phyloP scores from a whole-genome alignment of 2,797 vertebrate species.

The Alcedo atthis region DNA sequence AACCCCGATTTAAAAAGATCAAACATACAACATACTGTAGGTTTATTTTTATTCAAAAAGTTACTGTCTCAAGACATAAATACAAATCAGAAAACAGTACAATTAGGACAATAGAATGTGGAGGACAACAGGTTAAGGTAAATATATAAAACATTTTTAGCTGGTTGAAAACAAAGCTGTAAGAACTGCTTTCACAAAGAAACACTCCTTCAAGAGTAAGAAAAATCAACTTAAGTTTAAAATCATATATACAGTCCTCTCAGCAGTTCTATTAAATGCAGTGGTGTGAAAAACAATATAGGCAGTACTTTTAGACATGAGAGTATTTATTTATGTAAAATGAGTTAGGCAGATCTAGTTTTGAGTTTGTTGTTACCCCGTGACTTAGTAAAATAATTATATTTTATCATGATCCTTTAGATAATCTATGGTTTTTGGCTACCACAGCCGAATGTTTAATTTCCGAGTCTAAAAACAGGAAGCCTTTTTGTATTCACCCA shows the following conservation, averaged over 20 bases:
- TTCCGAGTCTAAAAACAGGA: constrained; percentile 78
- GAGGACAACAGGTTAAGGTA: constrained; percentile 94
- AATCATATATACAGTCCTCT: constrained; percentile 95
- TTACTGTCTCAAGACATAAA: constrained; percentile 99
- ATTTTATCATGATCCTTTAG: constrained; percentile 79
- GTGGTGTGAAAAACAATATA: constrained; percentile 97
- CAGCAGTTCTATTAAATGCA: constrained; percentile 99
- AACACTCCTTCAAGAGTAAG: constrained; percentile 86
- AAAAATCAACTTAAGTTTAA: constrained; percentile 86
- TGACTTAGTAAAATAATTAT: constrained; percentile 82
- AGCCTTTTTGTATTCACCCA: constrained; percentile 79
- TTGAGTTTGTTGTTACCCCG: constrained; percentile 74
- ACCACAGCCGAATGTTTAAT: constrained; percentile 89
- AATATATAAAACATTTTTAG: constrained; percentile 90
- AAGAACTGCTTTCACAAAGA: constrained; percentile 89
- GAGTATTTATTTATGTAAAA: constrained; percentile 81
- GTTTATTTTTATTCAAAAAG: constrained; percentile 99
- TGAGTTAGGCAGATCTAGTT: constrained; percentile 80
- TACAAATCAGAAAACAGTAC: constrained; percentile 99
- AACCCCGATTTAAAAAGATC: constrained; percentile 81
- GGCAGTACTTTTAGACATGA: constrained; percentile 91
- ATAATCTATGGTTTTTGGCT: constrained; percentile 91
- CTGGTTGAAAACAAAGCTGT: constrained; percentile 89
- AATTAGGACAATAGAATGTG: constrained; percentile 98
- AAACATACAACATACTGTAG: constrained; percentile 90